A percentile compares a stretch with the other conserved stretches of the same genome.
Conservation (phyloP, 2,113 vertebrate species). For the Zosterops pallidus region DNA sequence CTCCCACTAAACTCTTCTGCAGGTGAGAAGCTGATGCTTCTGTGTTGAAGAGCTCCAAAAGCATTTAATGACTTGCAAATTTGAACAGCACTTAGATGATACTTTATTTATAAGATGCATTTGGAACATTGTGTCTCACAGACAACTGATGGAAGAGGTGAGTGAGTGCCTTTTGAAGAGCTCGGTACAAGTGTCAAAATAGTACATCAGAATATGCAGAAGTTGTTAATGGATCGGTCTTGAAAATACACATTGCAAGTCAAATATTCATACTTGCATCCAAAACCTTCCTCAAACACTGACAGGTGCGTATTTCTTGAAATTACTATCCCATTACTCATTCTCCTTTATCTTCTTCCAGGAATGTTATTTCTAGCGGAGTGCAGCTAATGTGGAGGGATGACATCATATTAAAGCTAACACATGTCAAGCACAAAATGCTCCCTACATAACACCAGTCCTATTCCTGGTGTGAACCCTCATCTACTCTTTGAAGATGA, state of each 20-base stretch:
- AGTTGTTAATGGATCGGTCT: slow-evolving; percentile 1
- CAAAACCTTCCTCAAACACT: slow-evolving; percentile 1
- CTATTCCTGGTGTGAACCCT: not conserved
- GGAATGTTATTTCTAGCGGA: not conserved
- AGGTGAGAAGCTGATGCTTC: not conserved
- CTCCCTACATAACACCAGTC: not conserved
- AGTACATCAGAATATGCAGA: not conserved
- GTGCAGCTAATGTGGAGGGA: not conserved
- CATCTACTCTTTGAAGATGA: not conserved
- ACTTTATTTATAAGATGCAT: slow-evolving; percentile 15
- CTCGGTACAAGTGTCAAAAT: slow-evolving; percentile 20
- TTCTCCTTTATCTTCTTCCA: not conserved
- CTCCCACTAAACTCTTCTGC: not conserved
- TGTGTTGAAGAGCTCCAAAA: not conserved
- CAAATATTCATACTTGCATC: slow-evolving; percentile 16
- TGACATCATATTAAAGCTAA: not conserved
- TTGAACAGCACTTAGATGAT: not conserved
- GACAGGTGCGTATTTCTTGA: slow-evolving; percentile 16
- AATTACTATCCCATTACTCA: not conserved
- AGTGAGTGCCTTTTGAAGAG: slow-evolving; percentile 1
- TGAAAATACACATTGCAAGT: slow-evolving; percentile 14
- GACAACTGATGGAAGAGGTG: not conserved
- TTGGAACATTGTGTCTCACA: slow-evolving; percentile 24
- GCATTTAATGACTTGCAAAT: slow-evolving; percentile 22
- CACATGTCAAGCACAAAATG: not conserved